phyloP scores from a whole-genome alignment of 2,888 invertebrate genomes.

The Lordiphosa andalusiaca region DNA sequence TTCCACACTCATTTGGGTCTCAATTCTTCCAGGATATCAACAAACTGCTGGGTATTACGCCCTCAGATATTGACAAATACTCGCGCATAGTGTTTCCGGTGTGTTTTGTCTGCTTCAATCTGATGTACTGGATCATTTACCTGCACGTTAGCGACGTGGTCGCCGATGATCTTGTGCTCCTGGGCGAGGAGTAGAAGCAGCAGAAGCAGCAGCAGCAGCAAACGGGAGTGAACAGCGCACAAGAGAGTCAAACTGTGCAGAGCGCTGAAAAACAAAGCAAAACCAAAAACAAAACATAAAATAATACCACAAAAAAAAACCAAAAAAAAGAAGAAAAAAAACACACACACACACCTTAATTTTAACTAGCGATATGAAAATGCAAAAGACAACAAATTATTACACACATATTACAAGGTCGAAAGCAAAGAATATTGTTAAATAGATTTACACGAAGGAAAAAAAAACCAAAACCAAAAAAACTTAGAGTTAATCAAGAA shows the following conservation, averaged over 20 bases:
- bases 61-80: constrained; percentile 99
- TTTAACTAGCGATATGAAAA: constrained; percentile 68
- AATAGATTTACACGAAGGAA: constrained; percentile 59
- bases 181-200: constrained; percentile 84
- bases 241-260: constrained; percentile 74
- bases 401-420: constrained; percentile 65
- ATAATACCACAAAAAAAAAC: constrained; percentile 8
- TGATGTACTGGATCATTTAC: constrained; percentile 99
- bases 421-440: constrained; percentile 66
- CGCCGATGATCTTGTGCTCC: constrained; percentile 94
- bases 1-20: too few relatives aligned
- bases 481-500: constrained; percentile 46
- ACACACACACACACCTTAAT: constrained; percentile 53
- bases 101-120: constrained; percentile 98
- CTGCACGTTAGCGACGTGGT: constrained; percentile 97
- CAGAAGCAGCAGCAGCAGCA: constrained; percentile 9
- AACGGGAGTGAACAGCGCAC: constrained; percentile 59
- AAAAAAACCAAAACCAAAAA: constrained; percentile 16
- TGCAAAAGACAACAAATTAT: constrained; percentile 61
- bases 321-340: background rate
- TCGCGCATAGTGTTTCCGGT: constrained; percentile 99
- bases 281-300: constrained; percentile 19
- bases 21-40: constrained; percentile 87
- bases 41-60: constrained; percentile 94
- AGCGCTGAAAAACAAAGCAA: constrained; percentile 70